A percentile compares a stretch with the other conserved stretches of the same genome.
These are phyloP conservation scores for Daktulosphaira vitifoliae DNA, from an alignment of 1,140 invertebrate genomes.

Conservation along the genomic window DNA sequence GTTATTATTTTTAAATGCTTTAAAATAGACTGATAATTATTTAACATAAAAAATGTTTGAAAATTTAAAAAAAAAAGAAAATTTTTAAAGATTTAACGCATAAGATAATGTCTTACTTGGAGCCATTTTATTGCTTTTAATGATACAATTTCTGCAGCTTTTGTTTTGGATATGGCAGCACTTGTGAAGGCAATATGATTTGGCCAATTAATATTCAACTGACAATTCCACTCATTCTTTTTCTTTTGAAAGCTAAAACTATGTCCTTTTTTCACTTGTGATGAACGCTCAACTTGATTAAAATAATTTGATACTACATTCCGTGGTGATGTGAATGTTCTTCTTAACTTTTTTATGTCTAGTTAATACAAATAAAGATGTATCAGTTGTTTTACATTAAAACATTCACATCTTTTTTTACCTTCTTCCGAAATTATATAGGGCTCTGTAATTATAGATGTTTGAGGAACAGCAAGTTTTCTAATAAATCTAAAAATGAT, in stretches of 20 bases:
- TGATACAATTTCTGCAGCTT: constrained; percentile 25
- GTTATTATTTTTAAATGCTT: too few relatives aligned
- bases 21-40: too few relatives aligned
- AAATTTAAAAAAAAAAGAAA: too few relatives aligned
- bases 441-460: not conserved
- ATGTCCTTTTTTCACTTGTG: not conserved
- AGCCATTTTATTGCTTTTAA: constrained; percentile 33
- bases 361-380: not conserved
- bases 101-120: too few relatives aligned
- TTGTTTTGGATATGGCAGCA: constrained; percentile 18
- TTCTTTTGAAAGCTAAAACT: constrained; percentile 15
- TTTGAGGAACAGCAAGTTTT: too few relatives aligned
- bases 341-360: constrained; percentile 13
- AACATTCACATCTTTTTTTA: not conserved
- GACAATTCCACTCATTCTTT: constrained; percentile 22
- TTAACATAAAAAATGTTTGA: too few relatives aligned
- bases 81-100: too few relatives aligned
- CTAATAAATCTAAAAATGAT: too few relatives aligned
- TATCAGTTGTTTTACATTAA: too few relatives aligned
- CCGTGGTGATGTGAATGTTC: constrained; percentile 9
- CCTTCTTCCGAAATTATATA: constrained; percentile 12
- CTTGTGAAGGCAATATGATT: constrained; percentile 24
- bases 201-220: constrained; percentile 29
- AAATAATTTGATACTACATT: constrained; percentile 23
- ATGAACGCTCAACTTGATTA: constrained; percentile 6